phyloP scores from a whole-genome alignment of 2,888 invertebrate species.

The Stramonita haemastoma region DNA sequence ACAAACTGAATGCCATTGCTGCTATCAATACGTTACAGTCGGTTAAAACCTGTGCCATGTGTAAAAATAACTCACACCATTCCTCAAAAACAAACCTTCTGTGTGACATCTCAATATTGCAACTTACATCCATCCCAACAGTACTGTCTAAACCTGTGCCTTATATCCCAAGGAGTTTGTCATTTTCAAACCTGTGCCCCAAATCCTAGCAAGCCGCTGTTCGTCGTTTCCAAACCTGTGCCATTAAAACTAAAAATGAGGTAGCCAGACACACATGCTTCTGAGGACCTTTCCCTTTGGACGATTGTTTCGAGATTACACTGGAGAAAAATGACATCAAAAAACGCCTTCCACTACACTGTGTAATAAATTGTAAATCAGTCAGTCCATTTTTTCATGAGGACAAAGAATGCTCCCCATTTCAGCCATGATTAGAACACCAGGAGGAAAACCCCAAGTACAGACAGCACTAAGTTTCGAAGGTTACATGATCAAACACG shows the following conservation, averaged over 20 bases:
- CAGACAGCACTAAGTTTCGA: background rate
- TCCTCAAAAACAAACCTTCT: no score
- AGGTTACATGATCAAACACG: background rate
- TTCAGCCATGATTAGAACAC: background rate
- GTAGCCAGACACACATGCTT: constrained; percentile 15
- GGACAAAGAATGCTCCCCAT: background rate
- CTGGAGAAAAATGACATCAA: background rate
- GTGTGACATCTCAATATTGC: no score
- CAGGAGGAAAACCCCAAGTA: background rate
- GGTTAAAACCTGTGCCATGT: no score
- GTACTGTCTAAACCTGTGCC: no score
- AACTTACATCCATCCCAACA: no score
- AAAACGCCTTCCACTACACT: background rate
- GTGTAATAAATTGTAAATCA: background rate
- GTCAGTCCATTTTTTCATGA: background rate
- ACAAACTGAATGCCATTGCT: no score
- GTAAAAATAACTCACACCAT: no score
- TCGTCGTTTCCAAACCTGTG: background rate
- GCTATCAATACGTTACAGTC: no score
- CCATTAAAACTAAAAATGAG: background rate
- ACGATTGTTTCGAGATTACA: background rate
- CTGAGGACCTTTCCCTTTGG: background rate
- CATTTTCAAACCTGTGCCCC: background rate
- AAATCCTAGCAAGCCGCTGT: background rate
- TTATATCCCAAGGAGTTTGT: no score